phyloP scores from a whole-genome alignment of 2,797 vertebrate species.

The Peromyscus melanophrys region DNA sequence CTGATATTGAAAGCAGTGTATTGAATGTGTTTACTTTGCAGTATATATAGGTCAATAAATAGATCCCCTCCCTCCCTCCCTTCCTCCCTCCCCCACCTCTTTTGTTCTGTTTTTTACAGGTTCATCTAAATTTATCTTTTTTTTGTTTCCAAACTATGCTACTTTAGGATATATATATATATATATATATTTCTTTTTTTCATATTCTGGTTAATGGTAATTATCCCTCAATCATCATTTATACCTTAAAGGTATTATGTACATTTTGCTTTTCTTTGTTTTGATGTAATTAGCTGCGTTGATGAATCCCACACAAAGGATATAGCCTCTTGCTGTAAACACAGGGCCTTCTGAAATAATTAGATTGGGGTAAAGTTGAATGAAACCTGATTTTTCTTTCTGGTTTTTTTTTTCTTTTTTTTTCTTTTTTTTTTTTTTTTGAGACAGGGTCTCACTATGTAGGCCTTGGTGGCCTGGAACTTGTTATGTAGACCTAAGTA shows the following conservation, averaged over 20 bases:
- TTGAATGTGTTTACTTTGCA: slow-evolving; percentile 22
- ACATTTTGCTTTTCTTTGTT: slow-evolving; percentile 23
- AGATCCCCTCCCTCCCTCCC: not conserved
- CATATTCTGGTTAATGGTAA: slow-evolving; percentile 1
- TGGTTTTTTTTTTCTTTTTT: no score
- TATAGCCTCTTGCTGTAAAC: not conserved
- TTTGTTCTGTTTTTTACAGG: not conserved
- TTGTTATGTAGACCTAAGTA: not conserved
- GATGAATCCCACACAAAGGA: not conserved
- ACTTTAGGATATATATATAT: not conserved
- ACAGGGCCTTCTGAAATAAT: slow-evolving; percentile 36
- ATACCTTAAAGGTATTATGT: not conserved
- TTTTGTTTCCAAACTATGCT: slow-evolving; percentile 12
- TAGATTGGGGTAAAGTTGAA: not conserved
- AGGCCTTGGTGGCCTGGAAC: not conserved
- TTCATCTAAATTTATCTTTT: not conserved
- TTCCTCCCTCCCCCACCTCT: not conserved
- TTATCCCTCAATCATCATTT: not conserved
- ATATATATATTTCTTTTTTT: not conserved
- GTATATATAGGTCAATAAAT: not conserved
- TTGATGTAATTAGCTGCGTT: slow-evolving; percentile 28
- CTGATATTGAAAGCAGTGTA: not conserved
- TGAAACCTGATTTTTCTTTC: not conserved
- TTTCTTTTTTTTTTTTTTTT: not conserved
- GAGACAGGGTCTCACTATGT: not conserved